Percentiles rank a stretch among this genome's conserved stretches.
phyloP scores from a whole-genome alignment of 2,888 invertebrate genomes.

The Craniophora ligustri region DNA sequence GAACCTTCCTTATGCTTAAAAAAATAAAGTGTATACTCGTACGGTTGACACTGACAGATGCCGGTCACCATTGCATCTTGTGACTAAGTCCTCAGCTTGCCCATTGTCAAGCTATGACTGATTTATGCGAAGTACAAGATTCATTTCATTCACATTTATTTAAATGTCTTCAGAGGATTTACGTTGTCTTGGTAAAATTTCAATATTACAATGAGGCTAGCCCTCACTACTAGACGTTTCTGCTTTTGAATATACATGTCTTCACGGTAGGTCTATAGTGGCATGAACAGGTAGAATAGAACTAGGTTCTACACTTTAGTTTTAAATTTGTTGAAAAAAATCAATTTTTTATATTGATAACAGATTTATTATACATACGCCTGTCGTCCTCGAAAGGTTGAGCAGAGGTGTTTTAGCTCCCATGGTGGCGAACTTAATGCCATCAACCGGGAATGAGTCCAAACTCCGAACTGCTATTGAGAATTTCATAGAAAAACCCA shows the following conservation, averaged over 20 bases:
- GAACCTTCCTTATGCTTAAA: constrained; percentile 1
- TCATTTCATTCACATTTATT: constrained; percentile 60
- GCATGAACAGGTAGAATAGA: neutral
- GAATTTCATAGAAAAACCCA: too few species aligned
- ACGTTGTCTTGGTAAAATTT: constrained; percentile 50
- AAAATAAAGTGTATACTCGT: constrained; percentile 26
- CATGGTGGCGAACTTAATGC: too few species aligned
- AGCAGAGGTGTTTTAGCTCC: too few species aligned
- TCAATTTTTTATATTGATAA: too few species aligned
- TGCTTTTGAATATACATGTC: constrained; percentile 44
- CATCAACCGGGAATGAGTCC: too few species aligned
- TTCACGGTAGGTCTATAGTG: constrained; percentile 30
- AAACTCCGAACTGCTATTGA: too few species aligned
- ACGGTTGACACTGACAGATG: constrained; percentile 29
- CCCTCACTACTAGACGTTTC: constrained; percentile 47
- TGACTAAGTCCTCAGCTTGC: constrained; percentile 50
- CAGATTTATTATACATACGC: too few species aligned
- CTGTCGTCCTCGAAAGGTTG: too few species aligned
- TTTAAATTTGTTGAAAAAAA: too few species aligned
- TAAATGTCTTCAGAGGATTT: constrained; percentile 52
- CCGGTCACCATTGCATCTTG: constrained; percentile 41
- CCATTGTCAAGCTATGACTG: constrained; percentile 57
- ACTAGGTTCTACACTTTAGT: neutral
- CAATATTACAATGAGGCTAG: constrained; percentile 55
- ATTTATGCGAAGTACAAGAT: constrained; percentile 54